Conservation (phyloP, 2,888 invertebrate genomes). For the Druceiella hillmani region DNA sequence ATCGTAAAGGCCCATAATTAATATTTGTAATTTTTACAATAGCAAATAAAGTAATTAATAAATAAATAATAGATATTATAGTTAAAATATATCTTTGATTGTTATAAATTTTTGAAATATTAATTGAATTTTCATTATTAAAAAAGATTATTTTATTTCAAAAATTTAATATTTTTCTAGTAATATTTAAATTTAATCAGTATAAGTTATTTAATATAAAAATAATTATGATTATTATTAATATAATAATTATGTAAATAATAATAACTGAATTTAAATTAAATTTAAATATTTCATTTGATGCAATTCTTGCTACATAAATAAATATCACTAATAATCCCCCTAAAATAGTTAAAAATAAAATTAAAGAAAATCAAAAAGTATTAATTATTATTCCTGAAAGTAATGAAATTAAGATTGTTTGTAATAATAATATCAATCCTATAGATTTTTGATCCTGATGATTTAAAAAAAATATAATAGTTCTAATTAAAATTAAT, state of each 20-base stretch:
- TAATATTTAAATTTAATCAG: slow-evolving; percentile 33
- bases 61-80: slow-evolving; percentile 51
- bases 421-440: slow-evolving; percentile 49
- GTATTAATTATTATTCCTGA: slow-evolving; percentile 43
- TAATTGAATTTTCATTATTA: slow-evolving; percentile 40
- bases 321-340: slow-evolving; percentile 61
- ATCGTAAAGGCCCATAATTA: slow-evolving; percentile 49
- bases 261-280: slow-evolving; percentile 30
- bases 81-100: slow-evolving; percentile 45
- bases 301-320: slow-evolving; percentile 57
- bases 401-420: slow-evolving; percentile 41
- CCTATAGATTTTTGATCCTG: slow-evolving; percentile 54
- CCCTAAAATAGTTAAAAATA: slow-evolving; percentile 58
- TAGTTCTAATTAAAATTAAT: slow-evolving; percentile 33
- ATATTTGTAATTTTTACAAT: slow-evolving; percentile 55
- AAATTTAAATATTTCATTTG: slow-evolving; percentile 53
- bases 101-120: slow-evolving; percentile 51
- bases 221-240: slow-evolving; percentile 27
- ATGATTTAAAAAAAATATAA: slow-evolving; percentile 37
- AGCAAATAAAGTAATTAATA: slow-evolving; percentile 55
- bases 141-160: slow-evolving; percentile 26
- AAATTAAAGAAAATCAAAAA: slow-evolving; percentile 56
- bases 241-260: slow-evolving; percentile 26
- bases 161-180: slow-evolving; percentile 31
- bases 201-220: slow-evolving; percentile 30